Evolutionary conservation across 2,888 invertebrate species (phyloP).

Genomic region (Drosophila sordidapex): DNA sequence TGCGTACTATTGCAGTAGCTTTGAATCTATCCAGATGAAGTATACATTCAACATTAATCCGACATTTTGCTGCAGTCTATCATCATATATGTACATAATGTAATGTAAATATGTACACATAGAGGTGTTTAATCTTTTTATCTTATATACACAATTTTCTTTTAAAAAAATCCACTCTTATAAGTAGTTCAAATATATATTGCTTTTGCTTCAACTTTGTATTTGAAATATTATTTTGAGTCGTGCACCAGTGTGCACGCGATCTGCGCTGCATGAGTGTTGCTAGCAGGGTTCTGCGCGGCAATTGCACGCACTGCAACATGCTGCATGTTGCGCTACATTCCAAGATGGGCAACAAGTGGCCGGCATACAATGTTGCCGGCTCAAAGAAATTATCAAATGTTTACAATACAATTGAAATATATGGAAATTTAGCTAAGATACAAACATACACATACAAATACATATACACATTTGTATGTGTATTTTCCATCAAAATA

Average conservation of each 20-base stretch:
- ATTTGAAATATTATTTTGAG: not conserved
- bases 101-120: no score
- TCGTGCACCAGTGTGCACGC: conserved; percentile 34
- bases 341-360: conserved; percentile 62
- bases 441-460: not conserved
- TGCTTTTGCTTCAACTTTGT: not conserved
- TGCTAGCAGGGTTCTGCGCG: not conserved
- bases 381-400: not conserved
- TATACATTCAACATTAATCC: not conserved
- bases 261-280: conserved; percentile 28
- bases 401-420: not conserved
- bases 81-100: no score
- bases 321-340: conserved; percentile 38
- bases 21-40: not conserved
- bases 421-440: not conserved
- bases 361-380: conserved; percentile 37
- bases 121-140: no score
- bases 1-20: not conserved
- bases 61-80: not conserved
- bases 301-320: conserved; percentile 7
- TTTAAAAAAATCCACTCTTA: not conserved
- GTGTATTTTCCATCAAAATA: not conserved
- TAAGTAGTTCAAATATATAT: not conserved
- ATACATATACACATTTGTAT: not conserved
- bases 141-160: no score